A percentile compares a stretch with the other conserved stretches of the same genome.
These are phyloP conservation scores for Clarias magur DNA, from an alignment of 2,113 vertebrate species.

Conservation along the genomic window DNA sequence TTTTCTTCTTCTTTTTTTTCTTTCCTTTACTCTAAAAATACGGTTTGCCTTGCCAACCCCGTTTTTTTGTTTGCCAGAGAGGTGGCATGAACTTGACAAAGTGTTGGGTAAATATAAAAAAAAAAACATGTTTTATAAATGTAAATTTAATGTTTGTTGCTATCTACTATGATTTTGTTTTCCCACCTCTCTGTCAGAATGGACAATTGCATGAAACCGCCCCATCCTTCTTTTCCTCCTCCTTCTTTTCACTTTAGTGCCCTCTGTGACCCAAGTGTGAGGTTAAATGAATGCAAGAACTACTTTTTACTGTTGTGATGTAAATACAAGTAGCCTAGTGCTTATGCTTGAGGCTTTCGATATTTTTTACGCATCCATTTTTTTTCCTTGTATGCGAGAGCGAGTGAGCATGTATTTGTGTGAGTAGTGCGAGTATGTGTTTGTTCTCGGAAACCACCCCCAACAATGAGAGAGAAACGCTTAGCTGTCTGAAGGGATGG, in stretches of 20 bases:
- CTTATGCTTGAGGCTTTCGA: conserved; percentile 71
- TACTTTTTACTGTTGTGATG: conserved; percentile 81
- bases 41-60: conserved; percentile 76
- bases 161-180: conserved; percentile 16
- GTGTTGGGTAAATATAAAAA: conserved; percentile 69
- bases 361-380: conserved; percentile 68
- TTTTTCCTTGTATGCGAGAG: conserved; percentile 44
- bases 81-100: conserved; percentile 71
- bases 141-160: conserved; percentile 63
- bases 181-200: conserved; percentile 48
- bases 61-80: conserved; percentile 66
- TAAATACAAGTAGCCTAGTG: conserved; percentile 75
- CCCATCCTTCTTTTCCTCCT: conserved; percentile 49
- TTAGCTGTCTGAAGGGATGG: conserved; percentile 62
- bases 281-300: conserved; percentile 79
- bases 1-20: not conserved
- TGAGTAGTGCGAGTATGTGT: conserved; percentile 61
- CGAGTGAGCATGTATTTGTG: conserved; percentile 28
- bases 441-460: conserved; percentile 53
- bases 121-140: conserved; percentile 76
- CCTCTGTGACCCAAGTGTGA: conserved; percentile 60
- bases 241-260: conserved; percentile 54
- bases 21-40: conserved; percentile 54
- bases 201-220: conserved; percentile 72
- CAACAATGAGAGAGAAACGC: conserved; percentile 60